These are phyloP conservation scores for Tetraneura akinire DNA, from an alignment of 1,140 invertebrate genomes.

Conservation along the genomic window DNA sequence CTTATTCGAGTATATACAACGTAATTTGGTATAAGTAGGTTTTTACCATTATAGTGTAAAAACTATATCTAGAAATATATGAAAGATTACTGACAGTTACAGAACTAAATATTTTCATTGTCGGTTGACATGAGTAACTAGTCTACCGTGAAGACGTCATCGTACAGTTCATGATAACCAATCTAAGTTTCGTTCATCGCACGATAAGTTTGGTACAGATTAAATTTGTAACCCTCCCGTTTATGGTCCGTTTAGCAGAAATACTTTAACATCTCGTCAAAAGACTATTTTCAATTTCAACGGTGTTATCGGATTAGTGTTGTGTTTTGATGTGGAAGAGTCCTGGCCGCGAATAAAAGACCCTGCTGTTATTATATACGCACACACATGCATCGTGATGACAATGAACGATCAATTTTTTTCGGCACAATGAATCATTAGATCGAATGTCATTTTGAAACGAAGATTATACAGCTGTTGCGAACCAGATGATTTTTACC, in stretches of 20 bases:
- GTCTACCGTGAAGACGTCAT: slow-evolving; percentile 9
- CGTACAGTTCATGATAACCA: not conserved
- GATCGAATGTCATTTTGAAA: not conserved
- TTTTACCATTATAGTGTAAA: not conserved
- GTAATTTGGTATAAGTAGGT: no score
- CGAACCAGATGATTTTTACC: slow-evolving; percentile 1
- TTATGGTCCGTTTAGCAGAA: slow-evolving; percentile 48
- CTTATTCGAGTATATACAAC: not conserved
- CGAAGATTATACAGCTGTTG: not conserved
- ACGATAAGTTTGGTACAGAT: not conserved
- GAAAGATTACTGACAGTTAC: not conserved
- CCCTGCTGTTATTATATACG: not conserved
- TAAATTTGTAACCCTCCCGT: slow-evolving; percentile 32
- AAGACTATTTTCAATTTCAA: slow-evolving; percentile 45
- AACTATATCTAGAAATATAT: not conserved
- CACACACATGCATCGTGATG: not conserved
- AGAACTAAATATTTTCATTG: not conserved
- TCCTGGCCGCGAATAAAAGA: not conserved
- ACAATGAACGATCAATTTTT: slow-evolving; percentile 24
- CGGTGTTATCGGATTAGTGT: slow-evolving; percentile 3
- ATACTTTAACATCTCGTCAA: slow-evolving; percentile 40
- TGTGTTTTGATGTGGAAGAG: slow-evolving; percentile 34
- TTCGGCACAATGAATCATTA: slow-evolving; percentile 4
- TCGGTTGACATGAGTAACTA: not conserved
- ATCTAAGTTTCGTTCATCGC: not conserved